Conservation (phyloP, 2,888 invertebrate genomes). For the Coenonympha glycerion region DNA sequence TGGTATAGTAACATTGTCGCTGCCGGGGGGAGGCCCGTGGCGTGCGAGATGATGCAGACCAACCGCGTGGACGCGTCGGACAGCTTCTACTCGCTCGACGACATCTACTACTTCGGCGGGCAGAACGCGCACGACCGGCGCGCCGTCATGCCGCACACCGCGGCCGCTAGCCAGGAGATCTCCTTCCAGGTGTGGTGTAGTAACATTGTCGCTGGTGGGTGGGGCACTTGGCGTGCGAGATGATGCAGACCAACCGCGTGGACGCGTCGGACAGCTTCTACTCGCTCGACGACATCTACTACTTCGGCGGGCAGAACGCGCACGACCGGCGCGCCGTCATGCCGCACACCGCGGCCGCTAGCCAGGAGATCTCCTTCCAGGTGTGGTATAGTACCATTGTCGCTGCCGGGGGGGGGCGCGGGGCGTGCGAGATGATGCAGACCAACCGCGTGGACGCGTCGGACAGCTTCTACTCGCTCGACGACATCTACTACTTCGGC, state of each 20-base stretch:
- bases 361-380: constrained; percentile 47
- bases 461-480: constrained; percentile 89
- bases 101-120: constrained; percentile 99
- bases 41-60: constrained; percentile 97
- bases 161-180: constrained; percentile 40
- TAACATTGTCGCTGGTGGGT: no score
- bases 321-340: constrained; percentile 88
- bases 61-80: constrained; percentile 80
- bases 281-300: constrained; percentile 98
- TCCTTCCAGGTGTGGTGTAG: constrained; percentile 47
- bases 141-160: constrained; percentile 83
- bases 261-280: constrained; percentile 85
- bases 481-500: constrained; percentile 99
- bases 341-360: constrained; percentile 74
- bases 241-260: constrained; percentile 89
- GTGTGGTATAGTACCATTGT: no score
- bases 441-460: constrained; percentile 81
- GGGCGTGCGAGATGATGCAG: constrained; percentile 98
- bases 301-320: constrained; percentile 97
- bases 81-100: constrained; percentile 94
- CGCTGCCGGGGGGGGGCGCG: no score
- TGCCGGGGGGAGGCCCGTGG: no score
- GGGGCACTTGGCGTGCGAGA: constrained; percentile 97
- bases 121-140: constrained; percentile 91
- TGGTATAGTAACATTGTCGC: no score